Conservation (phyloP, 2,888 invertebrate species). For the Ceriagrion tenellum region DNA sequence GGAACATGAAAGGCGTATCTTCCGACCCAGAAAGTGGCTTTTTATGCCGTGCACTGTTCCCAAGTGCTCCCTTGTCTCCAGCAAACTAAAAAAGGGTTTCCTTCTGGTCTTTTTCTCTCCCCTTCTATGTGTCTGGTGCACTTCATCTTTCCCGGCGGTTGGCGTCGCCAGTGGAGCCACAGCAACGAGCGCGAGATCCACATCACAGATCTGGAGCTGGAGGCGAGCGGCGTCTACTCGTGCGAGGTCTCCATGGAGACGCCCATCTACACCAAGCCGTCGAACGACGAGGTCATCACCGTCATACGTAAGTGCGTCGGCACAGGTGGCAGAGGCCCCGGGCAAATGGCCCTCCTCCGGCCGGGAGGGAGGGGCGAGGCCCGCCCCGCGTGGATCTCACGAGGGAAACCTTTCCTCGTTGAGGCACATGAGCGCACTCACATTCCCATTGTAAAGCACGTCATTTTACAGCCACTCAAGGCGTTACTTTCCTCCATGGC, state of each 20-base stretch:
- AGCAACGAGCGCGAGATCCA: conserved; percentile 86
- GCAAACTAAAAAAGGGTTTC: not conserved
- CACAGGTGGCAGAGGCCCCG: not conserved
- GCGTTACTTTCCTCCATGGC: not conserved
- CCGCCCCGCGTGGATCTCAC: too few relatives aligned
- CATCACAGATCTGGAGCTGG: conserved; percentile 87
- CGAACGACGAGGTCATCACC: conserved; percentile 87
- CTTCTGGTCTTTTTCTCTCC: not conserved
- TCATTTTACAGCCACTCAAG: not conserved
- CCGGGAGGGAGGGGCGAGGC: too few relatives aligned
- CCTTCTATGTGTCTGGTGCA: not conserved
- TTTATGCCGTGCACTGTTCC: not conserved
- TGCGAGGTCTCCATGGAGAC: conserved; percentile 91
- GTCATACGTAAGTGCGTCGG: conserved; percentile 86
- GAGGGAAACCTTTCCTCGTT: too few relatives aligned
- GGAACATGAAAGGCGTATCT: not conserved
- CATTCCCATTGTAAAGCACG: too few relatives aligned
- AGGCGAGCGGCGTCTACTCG: conserved; percentile 88
- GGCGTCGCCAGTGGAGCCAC: conserved; percentile 80
- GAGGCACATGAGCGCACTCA: too few relatives aligned
- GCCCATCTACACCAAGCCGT: conserved; percentile 90
- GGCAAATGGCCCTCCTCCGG: not conserved
- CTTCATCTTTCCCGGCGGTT: not conserved
- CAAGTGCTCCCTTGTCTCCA: not conserved
- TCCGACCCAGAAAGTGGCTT: not conserved